Evolutionary conservation across 2,888 invertebrate species (phyloP), one percentile per base, ranked within the genome.

Genomic region (Chydorus sphaericus): DNA sequence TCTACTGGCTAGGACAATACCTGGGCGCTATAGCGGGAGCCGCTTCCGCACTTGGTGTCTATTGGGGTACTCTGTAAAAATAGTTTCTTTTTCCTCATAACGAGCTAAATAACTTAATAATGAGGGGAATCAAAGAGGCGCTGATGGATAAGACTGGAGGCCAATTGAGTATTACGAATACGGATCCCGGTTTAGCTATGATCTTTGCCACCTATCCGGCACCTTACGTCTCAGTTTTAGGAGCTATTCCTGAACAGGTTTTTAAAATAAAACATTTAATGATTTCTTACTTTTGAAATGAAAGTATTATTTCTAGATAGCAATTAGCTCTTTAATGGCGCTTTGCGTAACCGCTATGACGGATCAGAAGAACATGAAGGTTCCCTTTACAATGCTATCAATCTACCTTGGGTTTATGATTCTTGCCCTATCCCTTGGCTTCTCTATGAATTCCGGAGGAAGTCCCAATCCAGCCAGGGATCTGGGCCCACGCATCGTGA

Each of bases 181-280:
- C 23, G 14, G 44, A 44, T 44, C 44, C 44, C 11, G 44, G 44
- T n/a, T 44, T 44, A 0, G 76, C 75, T 1, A 70, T 71, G 11
- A 75, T 77, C 39, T 77, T 73, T 64, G 67, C 73, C 49, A 76
- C 77, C 1, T 76, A 71, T 60, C 75, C 75, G 2, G 65, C 69
- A 23, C 61, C 64, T 1, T 70, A 68, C 60, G 66, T 75, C 6
- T 64, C 69, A 29, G 63, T 66, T 2, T 61, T 64, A 23, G 70
- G 70, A 16, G 70, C 68, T 1, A 62, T 75, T n/a, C 64, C 67
- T 6, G 76, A 76, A 63, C 75, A 75, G 71, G 74, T 73, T 57
- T n/a, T 16, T 3, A 14, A 33, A 33, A 16, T 39, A 20, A n/a
- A 8, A 2, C 1, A 20, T 4, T 39, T 16, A 33, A 3, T 20